These are phyloP conservation scores for Miniopterus natalensis DNA, from an alignment of 2,113 vertebrate genomes.

Conservation along the genomic window DNA sequence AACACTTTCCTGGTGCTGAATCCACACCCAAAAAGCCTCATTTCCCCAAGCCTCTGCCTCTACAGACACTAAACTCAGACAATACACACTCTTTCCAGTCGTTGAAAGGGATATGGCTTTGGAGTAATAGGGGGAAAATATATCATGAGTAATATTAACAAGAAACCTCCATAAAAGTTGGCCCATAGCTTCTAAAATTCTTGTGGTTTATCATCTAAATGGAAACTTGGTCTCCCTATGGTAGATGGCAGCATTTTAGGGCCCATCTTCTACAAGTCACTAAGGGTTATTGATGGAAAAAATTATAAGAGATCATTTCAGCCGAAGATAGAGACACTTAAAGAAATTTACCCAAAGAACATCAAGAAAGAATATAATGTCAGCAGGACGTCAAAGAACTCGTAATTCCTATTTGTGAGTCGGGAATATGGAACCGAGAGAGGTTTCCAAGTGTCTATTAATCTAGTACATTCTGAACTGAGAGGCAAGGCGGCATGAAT, in stretches of 20 bases:
- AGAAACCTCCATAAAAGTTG: conserved; percentile 64
- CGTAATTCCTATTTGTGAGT: conserved; percentile 80
- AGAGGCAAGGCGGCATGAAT: background rate
- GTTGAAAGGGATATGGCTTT: conserved; percentile 79
- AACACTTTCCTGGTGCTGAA: conserved; percentile 33
- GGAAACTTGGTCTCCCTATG: conserved; percentile 64
- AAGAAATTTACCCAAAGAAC: conserved; percentile 77
- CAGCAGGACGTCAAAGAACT: conserved; percentile 71
- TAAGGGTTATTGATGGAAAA: conserved; percentile 73
- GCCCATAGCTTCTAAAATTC: conserved; percentile 65
- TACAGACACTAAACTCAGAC: conserved; percentile 71
- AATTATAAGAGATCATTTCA: conserved; percentile 70
- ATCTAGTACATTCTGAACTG: conserved; percentile 70
- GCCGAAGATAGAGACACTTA: conserved; percentile 64
- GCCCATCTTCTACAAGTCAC: conserved; percentile 37
- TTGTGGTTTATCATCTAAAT: conserved; percentile 79
- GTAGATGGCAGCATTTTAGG: conserved; percentile 57
- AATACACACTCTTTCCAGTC: conserved; percentile 82
- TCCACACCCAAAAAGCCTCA: conserved; percentile 62
- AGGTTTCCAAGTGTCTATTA: conserved; percentile 75
- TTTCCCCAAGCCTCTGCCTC: conserved; percentile 51
- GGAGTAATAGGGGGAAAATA: conserved; percentile 80
- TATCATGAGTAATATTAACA: conserved; percentile 83
- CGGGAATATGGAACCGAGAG: conserved; percentile 79
- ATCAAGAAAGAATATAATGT: conserved; percentile 80